A percentile compares a stretch with the other conserved stretches of the same genome.
Evolutionary conservation across 2,888 invertebrate genomes (phyloP).

Genomic region (Dexiosoma caninum): DNA sequence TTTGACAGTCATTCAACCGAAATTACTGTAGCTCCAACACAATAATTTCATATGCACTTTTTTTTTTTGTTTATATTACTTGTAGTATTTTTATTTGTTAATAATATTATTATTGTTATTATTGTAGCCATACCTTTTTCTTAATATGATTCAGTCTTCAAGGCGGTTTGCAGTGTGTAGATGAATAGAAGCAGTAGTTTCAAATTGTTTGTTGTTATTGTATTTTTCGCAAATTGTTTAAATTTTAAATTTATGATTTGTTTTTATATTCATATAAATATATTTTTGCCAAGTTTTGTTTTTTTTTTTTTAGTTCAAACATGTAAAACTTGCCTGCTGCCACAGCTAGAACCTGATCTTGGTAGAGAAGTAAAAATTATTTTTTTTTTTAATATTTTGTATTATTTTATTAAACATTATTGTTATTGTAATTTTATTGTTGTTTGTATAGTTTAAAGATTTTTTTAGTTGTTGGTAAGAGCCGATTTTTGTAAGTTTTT

Average conservation of each 20-base stretch:
- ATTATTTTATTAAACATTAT: constrained; percentile 22
- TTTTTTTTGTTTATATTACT: neutral
- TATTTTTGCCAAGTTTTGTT: constrained; percentile 18
- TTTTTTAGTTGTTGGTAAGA: neutral
- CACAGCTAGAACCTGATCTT: constrained; percentile 36
- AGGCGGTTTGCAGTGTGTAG: constrained; percentile 16
- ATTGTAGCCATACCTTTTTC: constrained; percentile 41
- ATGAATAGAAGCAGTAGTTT: constrained; percentile 4
- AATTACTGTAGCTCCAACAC: neutral
- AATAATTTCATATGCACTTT: constrained; percentile 22
- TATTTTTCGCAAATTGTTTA: constrained; percentile 23
- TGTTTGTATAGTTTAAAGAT: neutral
- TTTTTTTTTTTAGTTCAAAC: neutral
- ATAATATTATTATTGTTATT: constrained; percentile 32
- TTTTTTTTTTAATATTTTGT: neutral
- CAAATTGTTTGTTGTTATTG: neutral
- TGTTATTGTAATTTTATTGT: constrained; percentile 18
- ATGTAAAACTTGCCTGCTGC: constrained; percentile 32
- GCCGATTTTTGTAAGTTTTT: constrained; percentile 20
- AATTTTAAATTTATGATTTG: constrained; percentile 39
- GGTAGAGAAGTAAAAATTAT: constrained; percentile 16
- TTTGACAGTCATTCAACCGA: too few species aligned
- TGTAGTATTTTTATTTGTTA: constrained; percentile 27
- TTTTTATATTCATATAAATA: neutral
- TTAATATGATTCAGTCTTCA: constrained; percentile 25